Percentiles rank a stretch among this genome's conserved stretches.
phyloP scores from a whole-genome alignment of 2,888 invertebrate genomes.

The Lymantria dispar region DNA sequence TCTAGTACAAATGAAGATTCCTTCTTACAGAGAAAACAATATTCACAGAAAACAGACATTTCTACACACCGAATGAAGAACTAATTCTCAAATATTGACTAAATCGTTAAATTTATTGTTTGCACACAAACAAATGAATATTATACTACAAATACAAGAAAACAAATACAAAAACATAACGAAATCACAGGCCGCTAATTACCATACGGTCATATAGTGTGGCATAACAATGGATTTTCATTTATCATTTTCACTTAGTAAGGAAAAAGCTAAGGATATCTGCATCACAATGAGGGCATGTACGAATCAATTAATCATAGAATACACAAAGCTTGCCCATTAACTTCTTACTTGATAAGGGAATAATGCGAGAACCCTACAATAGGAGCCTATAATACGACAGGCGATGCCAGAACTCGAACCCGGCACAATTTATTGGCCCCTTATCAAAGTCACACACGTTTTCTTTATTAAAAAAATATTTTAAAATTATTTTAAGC shows the following conservation, averaged over 20 bases:
- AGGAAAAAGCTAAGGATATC: constrained; percentile 75
- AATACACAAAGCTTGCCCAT: constrained; percentile 77
- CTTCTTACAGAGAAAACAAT: neutral
- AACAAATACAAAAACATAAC: constrained; percentile 28
- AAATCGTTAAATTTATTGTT: neutral
- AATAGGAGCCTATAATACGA: constrained; percentile 69
- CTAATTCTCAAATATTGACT: neutral
- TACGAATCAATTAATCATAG: constrained; percentile 79
- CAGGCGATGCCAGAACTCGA: constrained; percentile 57
- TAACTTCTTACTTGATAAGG: constrained; percentile 80
- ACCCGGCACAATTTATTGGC: constrained; percentile 63
- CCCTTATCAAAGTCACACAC: constrained; percentile 66
- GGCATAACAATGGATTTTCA: constrained; percentile 47
- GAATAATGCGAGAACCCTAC: constrained; percentile 74
- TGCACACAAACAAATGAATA: too few relatives aligned
- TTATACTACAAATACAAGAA: constrained; percentile 1
- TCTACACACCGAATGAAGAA: neutral
- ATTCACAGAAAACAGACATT: neutral
- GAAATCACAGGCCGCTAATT: constrained; percentile 42
- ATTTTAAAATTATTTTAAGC: constrained; percentile 24
- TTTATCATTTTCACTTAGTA: constrained; percentile 63
- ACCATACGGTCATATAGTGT: constrained; percentile 41
- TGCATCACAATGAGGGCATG: constrained; percentile 74
- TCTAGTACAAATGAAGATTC: too few relatives aligned
- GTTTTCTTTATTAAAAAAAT: constrained; percentile 47